Percentiles rank a stretch among this genome's conserved stretches.
These are phyloP conservation scores for Montipora capricornis DNA, from an alignment of 64 coral and sea anemone genomes.

Conservation along the genomic window DNA sequence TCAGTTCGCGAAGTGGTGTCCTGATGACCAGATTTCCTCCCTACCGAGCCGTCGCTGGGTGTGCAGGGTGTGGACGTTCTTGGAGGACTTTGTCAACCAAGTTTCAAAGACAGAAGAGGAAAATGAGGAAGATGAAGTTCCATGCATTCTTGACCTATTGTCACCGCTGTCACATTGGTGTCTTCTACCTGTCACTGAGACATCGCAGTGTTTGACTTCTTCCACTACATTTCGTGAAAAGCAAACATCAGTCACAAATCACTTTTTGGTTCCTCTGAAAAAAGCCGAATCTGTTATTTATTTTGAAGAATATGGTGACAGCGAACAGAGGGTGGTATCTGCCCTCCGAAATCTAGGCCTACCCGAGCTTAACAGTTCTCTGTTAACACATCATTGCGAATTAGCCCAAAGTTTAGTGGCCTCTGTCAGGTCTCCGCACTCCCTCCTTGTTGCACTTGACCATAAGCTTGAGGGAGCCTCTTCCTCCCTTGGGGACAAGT, in stretches of 20 bases:
- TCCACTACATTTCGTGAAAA: background rate
- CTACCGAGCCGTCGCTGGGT: conserved; percentile 35
- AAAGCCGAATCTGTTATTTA: conserved; percentile 33
- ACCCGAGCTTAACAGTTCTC: background rate
- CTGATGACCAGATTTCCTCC: background rate
- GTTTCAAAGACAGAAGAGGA: background rate
- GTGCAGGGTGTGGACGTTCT: conserved; percentile 36
- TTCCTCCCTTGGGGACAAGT: background rate
- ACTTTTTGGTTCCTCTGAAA: conserved; percentile 7
- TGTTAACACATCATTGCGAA: background rate
- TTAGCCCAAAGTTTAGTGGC: conserved; percentile 18
- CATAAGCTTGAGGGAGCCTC: conserved; percentile 15
- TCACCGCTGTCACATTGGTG: conserved; percentile 32
- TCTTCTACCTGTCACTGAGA: conserved; percentile 46
- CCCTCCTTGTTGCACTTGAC: background rate
- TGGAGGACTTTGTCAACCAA: background rate
- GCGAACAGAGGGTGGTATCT: background rate
- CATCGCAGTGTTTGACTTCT: no score
- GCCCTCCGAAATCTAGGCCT: background rate
- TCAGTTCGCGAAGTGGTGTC: conserved; percentile 28
- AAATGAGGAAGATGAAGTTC: background rate
- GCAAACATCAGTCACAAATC: background rate
- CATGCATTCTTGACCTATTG: background rate
- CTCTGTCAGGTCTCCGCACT: background rate
- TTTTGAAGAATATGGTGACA: background rate